phyloP scores from a whole-genome alignment of 1,140 invertebrate species.

The Pogonomyrmex barbatus region DNA sequence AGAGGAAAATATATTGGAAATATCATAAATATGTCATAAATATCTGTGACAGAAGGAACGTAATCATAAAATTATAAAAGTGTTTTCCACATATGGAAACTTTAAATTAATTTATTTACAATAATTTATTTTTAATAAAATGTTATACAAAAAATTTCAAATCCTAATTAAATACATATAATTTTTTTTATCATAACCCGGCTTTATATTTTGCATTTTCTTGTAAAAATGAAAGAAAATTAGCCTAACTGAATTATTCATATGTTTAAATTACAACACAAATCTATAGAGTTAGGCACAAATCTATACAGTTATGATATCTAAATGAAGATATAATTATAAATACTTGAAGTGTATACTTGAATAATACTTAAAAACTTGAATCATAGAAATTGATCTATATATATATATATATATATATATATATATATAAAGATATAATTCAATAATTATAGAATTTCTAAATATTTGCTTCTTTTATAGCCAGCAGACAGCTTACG shows the following conservation, averaged over 20 bases:
- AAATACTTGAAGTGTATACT: not conserved
- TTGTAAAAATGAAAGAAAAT: slow-evolving; percentile 45
- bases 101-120: slow-evolving; percentile 1
- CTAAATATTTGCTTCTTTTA: slow-evolving; percentile 69
- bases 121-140: not conserved
- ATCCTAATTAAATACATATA: not conserved
- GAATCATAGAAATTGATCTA: not conserved
- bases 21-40: not conserved
- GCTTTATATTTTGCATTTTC: slow-evolving; percentile 18
- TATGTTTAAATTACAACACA: not conserved
- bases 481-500: slow-evolving; percentile 84
- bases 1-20: slow-evolving; percentile 16
- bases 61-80: slow-evolving; percentile 5
- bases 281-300: not conserved
- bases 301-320: slow-evolving; percentile 7
- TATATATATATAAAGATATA: not conserved
- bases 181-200: not conserved
- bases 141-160: not conserved
- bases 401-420: not conserved
- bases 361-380: not conserved
- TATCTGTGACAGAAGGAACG: not conserved
- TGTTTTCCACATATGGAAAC: not conserved
- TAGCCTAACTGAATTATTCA: not conserved
- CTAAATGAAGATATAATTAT: not conserved
- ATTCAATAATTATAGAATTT: slow-evolving; percentile 15